Percentiles rank a stretch among this genome's conserved stretches.
Conservation (phyloP, 2,888 invertebrate genomes). For the Strigamia maritima region DNA sequence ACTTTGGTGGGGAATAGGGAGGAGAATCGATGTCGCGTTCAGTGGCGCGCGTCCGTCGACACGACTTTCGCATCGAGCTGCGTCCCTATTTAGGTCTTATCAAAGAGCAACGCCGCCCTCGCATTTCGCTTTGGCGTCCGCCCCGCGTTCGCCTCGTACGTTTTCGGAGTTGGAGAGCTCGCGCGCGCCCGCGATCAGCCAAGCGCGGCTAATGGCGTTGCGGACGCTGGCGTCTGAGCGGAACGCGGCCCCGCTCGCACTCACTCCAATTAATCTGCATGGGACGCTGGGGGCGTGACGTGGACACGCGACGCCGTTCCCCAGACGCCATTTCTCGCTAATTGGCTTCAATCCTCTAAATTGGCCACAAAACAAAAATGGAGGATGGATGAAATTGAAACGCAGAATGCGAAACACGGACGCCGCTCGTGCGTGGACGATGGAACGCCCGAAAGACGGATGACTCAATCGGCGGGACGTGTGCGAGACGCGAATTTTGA, state of each 20-base stretch:
- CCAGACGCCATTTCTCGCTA: slow-evolving; percentile 15
- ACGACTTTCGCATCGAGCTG: slow-evolving; percentile 15
- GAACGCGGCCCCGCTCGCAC: slow-evolving; percentile 15
- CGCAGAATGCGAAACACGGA: slow-evolving; percentile 8
- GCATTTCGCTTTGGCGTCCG: background rate
- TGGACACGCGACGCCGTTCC: slow-evolving; percentile 9
- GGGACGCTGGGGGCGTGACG: slow-evolving; percentile 7
- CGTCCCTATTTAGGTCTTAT: slow-evolving; percentile 9
- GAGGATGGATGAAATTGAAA: slow-evolving; percentile 8
- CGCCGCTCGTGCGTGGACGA: slow-evolving; percentile 15
- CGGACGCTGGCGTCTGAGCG: slow-evolving; percentile 15
- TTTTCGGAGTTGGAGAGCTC: background rate
- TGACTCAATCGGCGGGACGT: background rate
- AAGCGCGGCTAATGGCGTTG: slow-evolving; percentile 15
- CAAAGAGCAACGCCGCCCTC: background rate
- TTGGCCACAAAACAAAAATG: slow-evolving; percentile 15
- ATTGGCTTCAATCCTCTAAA: slow-evolving; percentile 9
- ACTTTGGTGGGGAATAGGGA: background rate
- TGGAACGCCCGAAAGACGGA: slow-evolving; percentile 2
- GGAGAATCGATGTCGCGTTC: background rate
- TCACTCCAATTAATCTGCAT: slow-evolving; percentile 10
- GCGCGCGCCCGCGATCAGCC: slow-evolving; percentile 4
- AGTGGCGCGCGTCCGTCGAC: slow-evolving; percentile 4
- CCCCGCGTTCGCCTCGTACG: no score
- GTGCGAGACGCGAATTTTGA: slow-evolving; percentile 2